These are phyloP conservation scores for Oryzias dopingdopingensis DNA, from an alignment of 2,797 vertebrate species.

Conservation along the genomic window DNA sequence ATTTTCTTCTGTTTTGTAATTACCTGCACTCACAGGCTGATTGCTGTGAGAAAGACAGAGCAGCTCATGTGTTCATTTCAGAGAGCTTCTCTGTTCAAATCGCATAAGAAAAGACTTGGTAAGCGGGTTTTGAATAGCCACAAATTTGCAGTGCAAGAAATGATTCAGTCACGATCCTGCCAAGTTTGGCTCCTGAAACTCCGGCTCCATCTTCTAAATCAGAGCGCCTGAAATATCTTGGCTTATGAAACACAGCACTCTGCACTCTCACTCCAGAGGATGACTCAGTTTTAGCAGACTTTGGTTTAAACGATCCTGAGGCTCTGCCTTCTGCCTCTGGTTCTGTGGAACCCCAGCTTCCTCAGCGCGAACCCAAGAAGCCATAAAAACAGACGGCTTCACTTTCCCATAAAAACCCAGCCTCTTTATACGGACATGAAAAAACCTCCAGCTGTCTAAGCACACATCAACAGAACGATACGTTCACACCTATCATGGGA, in stretches of 20 bases:
- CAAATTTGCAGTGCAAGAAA: slow-evolving; percentile 44
- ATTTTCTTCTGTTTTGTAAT: slow-evolving; percentile 15
- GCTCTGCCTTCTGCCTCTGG: slow-evolving; percentile 37
- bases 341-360: slow-evolving; percentile 38
- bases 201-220: slow-evolving; percentile 57
- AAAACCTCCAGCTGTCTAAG: slow-evolving; percentile 69
- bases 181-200: slow-evolving; percentile 48
- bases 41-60: slow-evolving; percentile 28
- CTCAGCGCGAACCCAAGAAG: slow-evolving; percentile 49
- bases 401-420: slow-evolving; percentile 45
- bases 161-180: slow-evolving; percentile 40
- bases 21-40: slow-evolving; percentile 29
- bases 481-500: slow-evolving; percentile 73
- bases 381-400: slow-evolving; percentile 46
- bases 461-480: slow-evolving; percentile 71
- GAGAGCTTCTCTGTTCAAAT: slow-evolving; percentile 39
- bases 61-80: slow-evolving; percentile 22
- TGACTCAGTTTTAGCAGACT: slow-evolving; percentile 45
- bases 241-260: slow-evolving; percentile 61
- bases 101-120: slow-evolving; percentile 39
- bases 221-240: slow-evolving; percentile 54
- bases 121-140: slow-evolving; percentile 25
- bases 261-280: slow-evolving; percentile 46
- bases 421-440: slow-evolving; percentile 59
- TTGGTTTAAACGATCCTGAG: slow-evolving; percentile 30